Evolutionary conservation across 1,140 invertebrate genomes (phyloP).

Genomic region (Brachionus sp.): DNA sequence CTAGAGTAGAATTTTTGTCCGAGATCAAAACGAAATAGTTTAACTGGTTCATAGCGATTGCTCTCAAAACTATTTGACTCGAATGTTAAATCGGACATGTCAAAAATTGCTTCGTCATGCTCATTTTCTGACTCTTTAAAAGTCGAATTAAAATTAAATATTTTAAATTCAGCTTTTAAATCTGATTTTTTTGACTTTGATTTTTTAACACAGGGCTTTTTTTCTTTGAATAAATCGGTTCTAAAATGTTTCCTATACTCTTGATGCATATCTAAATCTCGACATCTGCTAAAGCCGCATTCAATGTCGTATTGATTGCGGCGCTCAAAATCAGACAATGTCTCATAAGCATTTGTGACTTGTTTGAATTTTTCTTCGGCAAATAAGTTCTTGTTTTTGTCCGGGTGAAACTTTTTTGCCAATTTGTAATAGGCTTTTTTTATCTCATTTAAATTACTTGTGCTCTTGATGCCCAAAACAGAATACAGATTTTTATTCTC

Average conservation of each 20-base stretch:
- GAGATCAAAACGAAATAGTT: background rate
- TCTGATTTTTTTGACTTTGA: background rate
- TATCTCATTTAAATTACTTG: slow-evolving; percentile 4
- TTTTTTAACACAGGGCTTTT: background rate
- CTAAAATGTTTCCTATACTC: slow-evolving; percentile 21
- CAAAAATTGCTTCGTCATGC: background rate
- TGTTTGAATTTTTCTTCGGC: slow-evolving; percentile 45
- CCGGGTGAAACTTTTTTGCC: slow-evolving; percentile 44
- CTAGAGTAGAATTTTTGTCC: background rate
- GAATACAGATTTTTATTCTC: background rate
- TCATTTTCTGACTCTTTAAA: background rate
- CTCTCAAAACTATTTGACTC: slow-evolving; percentile 29
- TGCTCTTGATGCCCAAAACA: background rate
- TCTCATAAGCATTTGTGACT: slow-evolving; percentile 42
- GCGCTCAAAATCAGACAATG: background rate
- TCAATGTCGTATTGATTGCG: slow-evolving; percentile 9
- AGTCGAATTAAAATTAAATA: background rate
- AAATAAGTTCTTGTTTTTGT: background rate
- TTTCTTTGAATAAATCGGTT: background rate
- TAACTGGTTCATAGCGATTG: background rate
- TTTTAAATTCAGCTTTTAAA: background rate
- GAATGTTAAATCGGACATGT: slow-evolving; percentile 17
- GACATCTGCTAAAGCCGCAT: background rate
- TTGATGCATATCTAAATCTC: background rate
- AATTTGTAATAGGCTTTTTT: slow-evolving; percentile 33